phyloP scores from a whole-genome alignment of 2,888 invertebrate genomes.

The Toxonevra muliebris region DNA sequence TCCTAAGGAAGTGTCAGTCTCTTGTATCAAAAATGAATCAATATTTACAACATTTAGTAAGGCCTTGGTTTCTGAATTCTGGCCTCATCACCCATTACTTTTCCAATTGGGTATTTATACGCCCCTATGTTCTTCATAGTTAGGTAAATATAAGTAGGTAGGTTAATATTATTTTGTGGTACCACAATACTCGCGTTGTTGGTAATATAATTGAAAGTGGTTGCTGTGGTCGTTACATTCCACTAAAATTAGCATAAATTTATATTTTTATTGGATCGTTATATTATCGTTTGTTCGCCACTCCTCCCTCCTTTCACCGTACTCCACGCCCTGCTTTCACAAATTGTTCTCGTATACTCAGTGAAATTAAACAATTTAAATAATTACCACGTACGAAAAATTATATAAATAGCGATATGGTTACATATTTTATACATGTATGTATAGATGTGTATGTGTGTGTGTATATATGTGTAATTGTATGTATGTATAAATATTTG shows the following conservation, averaged over 20 bases:
- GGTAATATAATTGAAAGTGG: slow-evolving; percentile 34
- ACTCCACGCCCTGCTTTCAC: neutral
- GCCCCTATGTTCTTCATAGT: too few species aligned
- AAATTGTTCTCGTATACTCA: neutral
- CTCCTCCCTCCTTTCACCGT: neutral
- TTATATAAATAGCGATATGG: neutral
- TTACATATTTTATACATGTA: neutral
- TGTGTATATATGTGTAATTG: too few species aligned
- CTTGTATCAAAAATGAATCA: neutral
- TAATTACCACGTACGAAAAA: slow-evolving; percentile 15
- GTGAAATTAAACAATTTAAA: slow-evolving; percentile 18
- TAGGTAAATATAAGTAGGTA: too few species aligned
- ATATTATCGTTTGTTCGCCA: neutral
- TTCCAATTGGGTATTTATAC: too few species aligned
- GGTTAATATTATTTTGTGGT: too few species aligned
- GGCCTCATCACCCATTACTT: too few species aligned
- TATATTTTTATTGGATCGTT: neutral
- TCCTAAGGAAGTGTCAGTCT: neutral
- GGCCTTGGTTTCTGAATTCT: too few species aligned
- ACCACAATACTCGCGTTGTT: too few species aligned
- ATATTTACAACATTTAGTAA: too few species aligned
- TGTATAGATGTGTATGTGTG: too few species aligned
- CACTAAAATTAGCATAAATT: slow-evolving; percentile 37
- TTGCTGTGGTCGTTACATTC: slow-evolving; percentile 32
- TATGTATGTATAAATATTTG: neutral